Conservation (phyloP, 2,888 invertebrate species). For the Lepidochrysops patricia region DNA sequence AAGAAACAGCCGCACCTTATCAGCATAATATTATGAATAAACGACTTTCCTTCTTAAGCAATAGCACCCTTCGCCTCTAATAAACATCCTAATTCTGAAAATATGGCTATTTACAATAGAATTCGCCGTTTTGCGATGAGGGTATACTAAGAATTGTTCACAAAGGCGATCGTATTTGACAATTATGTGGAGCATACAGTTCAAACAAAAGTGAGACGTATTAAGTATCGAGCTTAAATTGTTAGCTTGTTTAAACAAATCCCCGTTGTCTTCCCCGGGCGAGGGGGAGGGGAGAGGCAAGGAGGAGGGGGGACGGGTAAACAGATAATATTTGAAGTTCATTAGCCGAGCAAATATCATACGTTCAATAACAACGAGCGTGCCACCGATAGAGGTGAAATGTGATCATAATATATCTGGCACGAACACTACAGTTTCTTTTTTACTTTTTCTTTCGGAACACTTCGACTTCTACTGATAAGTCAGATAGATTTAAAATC, state of each 20-base stretch:
- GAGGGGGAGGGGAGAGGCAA: neutral
- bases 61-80: no score
- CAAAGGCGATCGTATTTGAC: neutral
- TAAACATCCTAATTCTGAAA: no score
- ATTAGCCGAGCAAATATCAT: slow-evolving; percentile 6
- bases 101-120: neutral
- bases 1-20: no score
- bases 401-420: no score
- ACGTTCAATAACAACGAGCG: slow-evolving; percentile 1
- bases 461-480: no score
- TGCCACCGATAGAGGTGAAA: no score
- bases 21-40: no score
- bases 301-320: neutral
- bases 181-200: neutral
- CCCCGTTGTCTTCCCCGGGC: neutral
- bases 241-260: slow-evolving; percentile 6
- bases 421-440: no score
- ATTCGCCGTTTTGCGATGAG: neutral
- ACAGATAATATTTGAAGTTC: slow-evolving; percentile 12
- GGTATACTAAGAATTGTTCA: neutral
- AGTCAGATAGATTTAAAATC: no score
- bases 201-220: neutral
- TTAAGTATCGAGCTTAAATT: neutral
- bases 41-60: no score
- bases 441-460: no score